Evolutionary conservation across 2,888 invertebrate genomes (phyloP).

Genomic region (Branchipolynoe longqiensis): DNA sequence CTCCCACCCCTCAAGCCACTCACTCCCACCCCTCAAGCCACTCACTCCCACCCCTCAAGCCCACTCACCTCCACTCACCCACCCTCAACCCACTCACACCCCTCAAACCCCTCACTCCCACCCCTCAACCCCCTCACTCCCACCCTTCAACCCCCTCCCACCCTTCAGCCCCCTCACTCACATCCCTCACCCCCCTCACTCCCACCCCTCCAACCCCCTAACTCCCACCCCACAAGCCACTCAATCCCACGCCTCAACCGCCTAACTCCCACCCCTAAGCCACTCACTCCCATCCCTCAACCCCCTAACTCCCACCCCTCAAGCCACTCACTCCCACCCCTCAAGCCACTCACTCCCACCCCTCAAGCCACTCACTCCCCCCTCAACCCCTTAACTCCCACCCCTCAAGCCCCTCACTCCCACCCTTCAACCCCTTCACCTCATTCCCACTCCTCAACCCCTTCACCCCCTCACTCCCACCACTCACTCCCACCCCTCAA

Average conservation of each 20-base stretch:
- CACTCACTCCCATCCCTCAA: neutral
- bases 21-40: neutral
- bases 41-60: neutral
- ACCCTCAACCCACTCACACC: neutral
- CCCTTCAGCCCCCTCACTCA: no score
- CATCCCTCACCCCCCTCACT: no score
- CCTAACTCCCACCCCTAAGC: neutral
- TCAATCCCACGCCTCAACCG: neutral
- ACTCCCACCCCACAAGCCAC: no score
- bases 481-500: neutral
- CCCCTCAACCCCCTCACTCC: neutral
- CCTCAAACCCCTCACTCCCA: neutral
- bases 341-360: neutral
- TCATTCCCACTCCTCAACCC: no score
- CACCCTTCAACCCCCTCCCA: neutral
- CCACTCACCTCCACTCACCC: neutral
- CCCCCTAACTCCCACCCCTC: neutral
- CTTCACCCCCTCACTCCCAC: neutral
- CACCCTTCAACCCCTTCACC: no score
- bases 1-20: no score
- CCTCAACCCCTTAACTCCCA: no score
- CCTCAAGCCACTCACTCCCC: neutral
- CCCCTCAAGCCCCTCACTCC: no score
- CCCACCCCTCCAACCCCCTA: no score
- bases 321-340: neutral